A percentile compares a stretch with the other conserved stretches of the same genome.
These are phyloP conservation scores for Athene cunicularia DNA, from an alignment of 2,113 vertebrate species.

Conservation along the genomic window DNA sequence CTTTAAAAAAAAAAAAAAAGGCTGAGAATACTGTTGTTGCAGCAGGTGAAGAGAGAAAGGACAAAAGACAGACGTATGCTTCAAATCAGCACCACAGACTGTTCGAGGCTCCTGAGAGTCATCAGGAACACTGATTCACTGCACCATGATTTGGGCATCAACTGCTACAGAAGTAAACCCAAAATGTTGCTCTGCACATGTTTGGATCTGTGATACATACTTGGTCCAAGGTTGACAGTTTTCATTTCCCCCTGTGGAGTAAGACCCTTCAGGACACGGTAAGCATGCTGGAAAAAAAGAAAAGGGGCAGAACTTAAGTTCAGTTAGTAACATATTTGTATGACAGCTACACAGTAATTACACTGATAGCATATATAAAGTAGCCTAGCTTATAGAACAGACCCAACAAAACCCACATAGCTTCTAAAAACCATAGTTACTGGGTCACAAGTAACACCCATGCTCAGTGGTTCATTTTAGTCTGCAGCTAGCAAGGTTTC, in stretches of 20 bases:
- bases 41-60: neutral
- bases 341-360: neutral
- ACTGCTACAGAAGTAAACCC: neutral
- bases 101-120: neutral
- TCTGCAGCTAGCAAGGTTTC: neutral
- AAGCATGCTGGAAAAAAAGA: constrained; percentile 59
- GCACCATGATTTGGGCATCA: neutral
- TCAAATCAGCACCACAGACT: neutral
- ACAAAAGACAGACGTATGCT: neutral
- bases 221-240: constrained; percentile 75
- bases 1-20: neutral
- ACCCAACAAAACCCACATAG: neutral
- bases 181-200: neutral
- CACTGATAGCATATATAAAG: neutral
- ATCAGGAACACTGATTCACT: neutral
- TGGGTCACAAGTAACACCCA: neutral
- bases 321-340: neutral
- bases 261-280: constrained; percentile 64
- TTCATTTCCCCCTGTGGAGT: constrained; percentile 57
- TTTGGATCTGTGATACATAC: constrained; percentile 45
- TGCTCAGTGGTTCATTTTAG: neutral
- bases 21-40: neutral
- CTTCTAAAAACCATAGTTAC: neutral
- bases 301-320: neutral
- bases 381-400: neutral